These are phyloP conservation scores for Argyra leucocephala DNA, from an alignment of 2,888 invertebrate genomes.

Conservation along the genomic window DNA sequence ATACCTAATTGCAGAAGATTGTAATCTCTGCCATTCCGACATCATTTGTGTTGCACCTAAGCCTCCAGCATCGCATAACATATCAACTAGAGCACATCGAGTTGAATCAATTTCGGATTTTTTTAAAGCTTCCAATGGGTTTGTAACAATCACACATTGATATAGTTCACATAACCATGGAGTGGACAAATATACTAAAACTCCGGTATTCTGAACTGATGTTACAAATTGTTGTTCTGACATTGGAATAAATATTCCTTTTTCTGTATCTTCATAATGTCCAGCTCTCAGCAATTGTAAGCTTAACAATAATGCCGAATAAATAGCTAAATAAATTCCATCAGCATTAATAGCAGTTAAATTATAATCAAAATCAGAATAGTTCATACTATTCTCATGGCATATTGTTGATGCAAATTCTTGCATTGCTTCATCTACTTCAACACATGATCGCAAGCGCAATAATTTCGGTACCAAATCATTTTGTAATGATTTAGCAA, in stretches of 20 bases:
- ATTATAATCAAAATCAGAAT: conserved; percentile 48
- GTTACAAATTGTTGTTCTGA: conserved; percentile 85
- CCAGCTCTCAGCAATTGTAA: conserved; percentile 66
- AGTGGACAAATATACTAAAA: conserved; percentile 83
- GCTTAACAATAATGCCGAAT: conserved; percentile 72
- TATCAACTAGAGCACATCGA: conserved; percentile 42
- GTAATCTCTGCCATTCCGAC: conserved; percentile 77
- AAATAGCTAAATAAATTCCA: conserved; percentile 85
- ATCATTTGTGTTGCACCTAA: conserved; percentile 73
- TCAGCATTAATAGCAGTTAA: conserved; percentile 79
- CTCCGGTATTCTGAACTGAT: conserved; percentile 84
- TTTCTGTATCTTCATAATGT: conserved; percentile 56
- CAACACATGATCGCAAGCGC: conserved; percentile 67
- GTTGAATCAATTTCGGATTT: conserved; percentile 35
- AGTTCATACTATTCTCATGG: conserved; percentile 53
- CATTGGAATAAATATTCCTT: conserved; percentile 47
- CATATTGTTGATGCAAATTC: conserved; percentile 87
- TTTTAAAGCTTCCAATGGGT: conserved; percentile 36
- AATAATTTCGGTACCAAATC: conserved; percentile 68
- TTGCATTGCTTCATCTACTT: conserved; percentile 83
- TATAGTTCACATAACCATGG: conserved; percentile 90
- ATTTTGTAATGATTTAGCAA: conserved; percentile 64
- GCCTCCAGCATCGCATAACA: conserved; percentile 67
- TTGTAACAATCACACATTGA: conserved; percentile 66
- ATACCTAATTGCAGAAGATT: conserved; percentile 61